These are phyloP conservation scores for Eucidaris tribuloides DNA, from an alignment of 35 echinoderm and acorn worm species.

Conservation along the genomic window DNA sequence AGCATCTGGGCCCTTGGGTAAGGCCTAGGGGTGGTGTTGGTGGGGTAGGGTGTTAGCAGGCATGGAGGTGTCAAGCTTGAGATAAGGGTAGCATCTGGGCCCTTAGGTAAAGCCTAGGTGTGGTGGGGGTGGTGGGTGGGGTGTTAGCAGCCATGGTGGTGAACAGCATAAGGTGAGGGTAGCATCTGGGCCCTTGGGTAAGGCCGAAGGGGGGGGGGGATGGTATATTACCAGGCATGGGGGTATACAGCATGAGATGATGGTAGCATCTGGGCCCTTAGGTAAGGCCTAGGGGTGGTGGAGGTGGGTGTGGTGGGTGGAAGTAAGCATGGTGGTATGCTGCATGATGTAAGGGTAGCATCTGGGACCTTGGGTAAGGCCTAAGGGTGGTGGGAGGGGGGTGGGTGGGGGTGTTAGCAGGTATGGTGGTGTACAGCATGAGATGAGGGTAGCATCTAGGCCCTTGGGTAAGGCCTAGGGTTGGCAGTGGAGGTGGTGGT, in stretches of 20 bases:
- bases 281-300: slow-evolving; percentile 58
- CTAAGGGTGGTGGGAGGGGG: not conserved
- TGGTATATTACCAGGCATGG: too few species aligned
- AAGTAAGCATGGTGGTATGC: slow-evolving; percentile 42
- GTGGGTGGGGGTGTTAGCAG: too few species aligned
- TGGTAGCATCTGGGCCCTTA: too few species aligned
- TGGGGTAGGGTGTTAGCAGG: too few species aligned
- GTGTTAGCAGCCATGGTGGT: slow-evolving; percentile 55
- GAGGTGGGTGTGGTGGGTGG: slow-evolving; percentile 63
- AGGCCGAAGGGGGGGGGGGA: too few species aligned
- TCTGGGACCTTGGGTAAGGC: slow-evolving; percentile 76
- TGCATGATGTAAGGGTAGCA: slow-evolving; percentile 85
- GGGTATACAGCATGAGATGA: too few species aligned
- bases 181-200: slow-evolving; percentile 78
- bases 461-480: too few species aligned
- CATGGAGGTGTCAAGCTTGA: slow-evolving; percentile 67
- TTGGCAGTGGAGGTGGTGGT: too few species aligned
- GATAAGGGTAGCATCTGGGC: slow-evolving; percentile 76
- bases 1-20: slow-evolving; percentile 78
- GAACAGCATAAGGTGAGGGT: slow-evolving; percentile 86
- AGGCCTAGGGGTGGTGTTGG: not conserved
- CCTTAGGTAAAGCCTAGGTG: slow-evolving; percentile 73
- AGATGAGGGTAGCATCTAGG: too few species aligned
- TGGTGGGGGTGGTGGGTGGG: slow-evolving; percentile 55
- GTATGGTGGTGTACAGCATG: too few species aligned